These are phyloP conservation scores for Isichthys henryi DNA, from an alignment of 2,113 vertebrate species.

Conservation along the genomic window DNA sequence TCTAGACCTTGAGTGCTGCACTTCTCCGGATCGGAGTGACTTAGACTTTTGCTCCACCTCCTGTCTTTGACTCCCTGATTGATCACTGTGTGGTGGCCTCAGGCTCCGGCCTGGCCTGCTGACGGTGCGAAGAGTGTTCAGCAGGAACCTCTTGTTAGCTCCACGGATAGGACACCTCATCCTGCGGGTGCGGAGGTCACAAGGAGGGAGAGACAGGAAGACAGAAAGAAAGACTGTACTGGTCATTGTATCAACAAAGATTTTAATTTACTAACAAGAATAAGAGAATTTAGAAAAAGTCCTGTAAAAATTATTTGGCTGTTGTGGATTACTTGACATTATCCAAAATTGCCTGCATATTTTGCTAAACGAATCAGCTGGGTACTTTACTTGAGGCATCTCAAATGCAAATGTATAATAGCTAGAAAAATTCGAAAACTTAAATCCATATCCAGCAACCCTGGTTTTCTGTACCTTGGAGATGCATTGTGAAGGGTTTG, in stretches of 20 bases:
- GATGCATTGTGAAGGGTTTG: not conserved
- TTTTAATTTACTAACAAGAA: not conserved
- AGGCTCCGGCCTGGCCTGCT: slow-evolving; percentile 51
- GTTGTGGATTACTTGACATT: not conserved
- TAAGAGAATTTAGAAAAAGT: not conserved
- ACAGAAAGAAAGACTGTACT: not conserved
- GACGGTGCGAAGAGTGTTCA: slow-evolving; percentile 88
- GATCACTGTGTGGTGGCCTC: slow-evolving; percentile 42
- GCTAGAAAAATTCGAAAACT: not conserved
- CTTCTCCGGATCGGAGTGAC: slow-evolving; percentile 36
- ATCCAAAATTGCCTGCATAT: not conserved
- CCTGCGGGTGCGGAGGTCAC: slow-evolving; percentile 59
- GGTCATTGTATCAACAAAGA: not conserved
- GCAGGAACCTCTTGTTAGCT: slow-evolving; percentile 90
- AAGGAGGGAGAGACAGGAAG: not conserved
- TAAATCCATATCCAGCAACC: not conserved
- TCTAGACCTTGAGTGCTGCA: slow-evolving; percentile 30
- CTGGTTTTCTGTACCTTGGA: not conserved
- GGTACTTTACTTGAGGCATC: not conserved
- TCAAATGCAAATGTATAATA: not conserved
- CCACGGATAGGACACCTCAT: slow-evolving; percentile 88
- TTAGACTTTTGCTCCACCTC: slow-evolving; percentile 32
- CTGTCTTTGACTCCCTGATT: slow-evolving; percentile 22
- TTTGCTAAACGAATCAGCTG: not conserved
- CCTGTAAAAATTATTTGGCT: not conserved